Conservation (phyloP, 2,797 vertebrate genomes). For the Numenius phaeopus region DNA sequence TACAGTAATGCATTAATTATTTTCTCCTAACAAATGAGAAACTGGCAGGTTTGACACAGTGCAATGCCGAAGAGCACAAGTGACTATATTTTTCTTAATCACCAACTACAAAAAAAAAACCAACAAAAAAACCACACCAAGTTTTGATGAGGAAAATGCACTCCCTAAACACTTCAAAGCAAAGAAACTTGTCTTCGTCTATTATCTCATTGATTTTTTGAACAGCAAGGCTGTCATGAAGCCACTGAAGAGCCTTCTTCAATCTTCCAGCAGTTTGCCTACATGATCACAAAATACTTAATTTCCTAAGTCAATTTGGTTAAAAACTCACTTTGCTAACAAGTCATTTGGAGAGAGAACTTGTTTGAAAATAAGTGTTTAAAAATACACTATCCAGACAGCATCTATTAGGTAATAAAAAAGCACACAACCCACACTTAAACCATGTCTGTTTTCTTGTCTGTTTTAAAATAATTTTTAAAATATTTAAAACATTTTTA, state of each 20-base stretch:
- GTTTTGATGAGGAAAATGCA: not conserved
- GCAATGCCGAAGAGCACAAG: not conserved
- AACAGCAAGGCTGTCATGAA: not conserved
- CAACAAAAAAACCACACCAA: not conserved
- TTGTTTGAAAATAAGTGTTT: not conserved
- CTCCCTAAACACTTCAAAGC: slow-evolving; percentile 6
- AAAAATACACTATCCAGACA: not conserved
- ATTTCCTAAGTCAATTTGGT: not conserved
- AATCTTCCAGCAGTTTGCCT: not conserved
- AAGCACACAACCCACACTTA: not conserved
- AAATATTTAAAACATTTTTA: not conserved
- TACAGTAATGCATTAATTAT: not conserved
- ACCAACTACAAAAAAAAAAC: not conserved
- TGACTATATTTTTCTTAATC: not conserved
- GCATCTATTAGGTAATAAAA: not conserved
- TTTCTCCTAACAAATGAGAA: not conserved
- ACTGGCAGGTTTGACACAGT: not conserved
- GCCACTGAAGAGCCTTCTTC: not conserved
- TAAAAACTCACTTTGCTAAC: slow-evolving; percentile 1
- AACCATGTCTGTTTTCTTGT: not conserved
- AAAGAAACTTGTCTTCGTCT: not conserved
- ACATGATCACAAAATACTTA: not conserved
- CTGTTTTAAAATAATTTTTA: not conserved
- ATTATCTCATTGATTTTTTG: slow-evolving; percentile 7
- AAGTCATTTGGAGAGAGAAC: not conserved